A percentile compares a stretch with the other conserved stretches of the same genome.
These are phyloP conservation scores for Lithophane leautieri DNA, from an alignment of 2,888 invertebrate species.

Conservation along the genomic window DNA sequence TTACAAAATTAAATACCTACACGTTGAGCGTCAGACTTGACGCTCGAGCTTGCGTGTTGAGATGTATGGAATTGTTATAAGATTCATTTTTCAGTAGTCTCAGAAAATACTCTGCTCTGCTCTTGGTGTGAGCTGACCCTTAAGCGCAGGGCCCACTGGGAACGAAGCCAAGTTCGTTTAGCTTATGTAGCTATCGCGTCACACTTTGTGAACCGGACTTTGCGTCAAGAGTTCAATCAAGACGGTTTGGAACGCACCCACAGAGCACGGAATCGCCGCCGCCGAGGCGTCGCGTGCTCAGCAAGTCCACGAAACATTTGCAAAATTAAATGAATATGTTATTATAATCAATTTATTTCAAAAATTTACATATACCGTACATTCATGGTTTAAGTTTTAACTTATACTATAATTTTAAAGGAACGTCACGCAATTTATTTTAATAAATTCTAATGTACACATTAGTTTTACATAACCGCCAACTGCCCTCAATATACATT, in stretches of 20 bases:
- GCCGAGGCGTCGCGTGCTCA: neutral
- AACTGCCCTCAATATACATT: slow-evolving; percentile 44
- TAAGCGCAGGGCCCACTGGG: too few relatives aligned
- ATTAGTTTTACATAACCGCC: slow-evolving; percentile 45
- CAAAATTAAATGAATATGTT: slow-evolving; percentile 33
- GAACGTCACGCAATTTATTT: slow-evolving; percentile 56
- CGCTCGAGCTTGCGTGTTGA: too few relatives aligned
- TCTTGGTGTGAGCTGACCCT: too few relatives aligned
- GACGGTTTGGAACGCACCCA: neutral
- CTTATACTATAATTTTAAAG: slow-evolving; percentile 67
- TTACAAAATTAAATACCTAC: too few relatives aligned
- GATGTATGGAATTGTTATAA: too few relatives aligned
- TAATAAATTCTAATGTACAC: slow-evolving; percentile 55
- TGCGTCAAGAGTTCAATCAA: neutral
- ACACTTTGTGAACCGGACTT: too few relatives aligned
- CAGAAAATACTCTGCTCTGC: too few relatives aligned
- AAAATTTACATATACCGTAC: slow-evolving; percentile 76
- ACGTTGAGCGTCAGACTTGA: too few relatives aligned
- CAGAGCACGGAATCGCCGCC: neutral
- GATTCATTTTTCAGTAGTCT: too few relatives aligned
- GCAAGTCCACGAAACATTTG: neutral
- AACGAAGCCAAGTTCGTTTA: too few relatives aligned
- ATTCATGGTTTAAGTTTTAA: slow-evolving; percentile 61
- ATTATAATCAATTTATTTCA: slow-evolving; percentile 73
- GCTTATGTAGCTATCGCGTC: too few relatives aligned